Evolutionary conservation across 2,113 vertebrate species (phyloP), one percentile per base, ranked within the genome.

Genomic region (Chamaetylas fuelleborni): DNA sequence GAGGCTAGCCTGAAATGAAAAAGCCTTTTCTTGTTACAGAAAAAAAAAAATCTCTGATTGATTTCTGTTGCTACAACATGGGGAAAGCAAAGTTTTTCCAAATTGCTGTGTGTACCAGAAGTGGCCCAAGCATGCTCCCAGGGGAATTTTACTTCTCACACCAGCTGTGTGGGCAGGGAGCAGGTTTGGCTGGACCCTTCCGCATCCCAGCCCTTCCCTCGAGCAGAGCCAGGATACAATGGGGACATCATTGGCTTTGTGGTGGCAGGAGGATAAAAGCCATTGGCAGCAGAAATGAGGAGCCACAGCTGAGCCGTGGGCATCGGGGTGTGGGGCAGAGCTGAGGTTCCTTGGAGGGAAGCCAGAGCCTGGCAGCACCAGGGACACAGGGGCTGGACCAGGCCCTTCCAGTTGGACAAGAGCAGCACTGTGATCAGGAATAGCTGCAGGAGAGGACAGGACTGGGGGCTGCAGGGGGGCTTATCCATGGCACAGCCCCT

Each of bases 241-340:
- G 3, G 43, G 53, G 61, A 72, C n/a, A 38, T 43, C 6, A 2
- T 42, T 69, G 76, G 40, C 23, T 71, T 81, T 2, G 0, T 40
- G 36, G 64, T 6, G 4, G 58, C 76, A 86, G 50, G 19, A 86
- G 19, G 50, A 83, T 53, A 83, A 81, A 86, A 88, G 88, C 58
- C 5, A 3, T 61, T 28, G 54, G 69, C 69, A 93, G 81, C 18
- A 82, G 76, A 61, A 86, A 69, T 1, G 11, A 77, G 62, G 67
- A 86, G 53, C 48, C 80, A 18, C 2, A 7, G 71, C 53, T 0
- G 0, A 71, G 57, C 0, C 0, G 0, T 29, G 62, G 62, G 67
- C 67, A 53, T 5, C 0, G 1, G n/a, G 61, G n/a, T 1, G 7
- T 45, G 69, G 81, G 90, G 47, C 84, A 91, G 61, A 82, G 66